These are phyloP conservation scores for Eupithecia dodoneata DNA, from an alignment of 2,888 invertebrate genomes.

Conservation along the genomic window DNA sequence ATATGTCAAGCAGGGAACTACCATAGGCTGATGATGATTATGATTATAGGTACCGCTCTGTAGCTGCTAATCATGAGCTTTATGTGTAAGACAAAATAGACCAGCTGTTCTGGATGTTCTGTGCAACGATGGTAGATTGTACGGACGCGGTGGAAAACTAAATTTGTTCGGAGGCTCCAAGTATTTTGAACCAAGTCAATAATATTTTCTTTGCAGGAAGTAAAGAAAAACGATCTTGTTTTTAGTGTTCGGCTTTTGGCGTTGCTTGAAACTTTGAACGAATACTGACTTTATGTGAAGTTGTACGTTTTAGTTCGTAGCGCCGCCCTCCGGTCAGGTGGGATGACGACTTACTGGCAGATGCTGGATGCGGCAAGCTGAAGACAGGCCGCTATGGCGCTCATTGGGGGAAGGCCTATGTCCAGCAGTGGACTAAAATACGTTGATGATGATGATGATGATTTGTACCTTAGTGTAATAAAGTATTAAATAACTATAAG, in stretches of 20 bases:
- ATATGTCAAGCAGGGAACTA: no score
- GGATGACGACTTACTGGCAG: no score
- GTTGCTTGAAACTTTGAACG: constrained; percentile 3
- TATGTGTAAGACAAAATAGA: not conserved
- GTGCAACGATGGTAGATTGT: constrained; percentile 36
- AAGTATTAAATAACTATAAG: no score
- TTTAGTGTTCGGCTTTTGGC: constrained; percentile 18
- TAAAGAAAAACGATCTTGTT: constrained; percentile 26
- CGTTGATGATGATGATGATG: no score
- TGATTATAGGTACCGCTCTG: no score
- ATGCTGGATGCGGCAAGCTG: no score
- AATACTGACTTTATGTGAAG: not conserved
- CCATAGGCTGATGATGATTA: no score
- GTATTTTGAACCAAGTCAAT: constrained; percentile 38
- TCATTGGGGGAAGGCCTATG: no score
- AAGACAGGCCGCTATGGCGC: no score
- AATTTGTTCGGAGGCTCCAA: constrained; percentile 37
- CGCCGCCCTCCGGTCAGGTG: no score
- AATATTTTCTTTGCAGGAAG: constrained; percentile 32
- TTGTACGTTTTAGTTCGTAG: not conserved
- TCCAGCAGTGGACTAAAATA: no score
- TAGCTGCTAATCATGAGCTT: not conserved
- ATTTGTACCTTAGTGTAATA: no score
- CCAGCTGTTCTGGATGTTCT: constrained; percentile 17
- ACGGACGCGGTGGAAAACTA: constrained; percentile 41